Conservation (phyloP, 2,113 vertebrate species). For the Centropus unirufus region DNA sequence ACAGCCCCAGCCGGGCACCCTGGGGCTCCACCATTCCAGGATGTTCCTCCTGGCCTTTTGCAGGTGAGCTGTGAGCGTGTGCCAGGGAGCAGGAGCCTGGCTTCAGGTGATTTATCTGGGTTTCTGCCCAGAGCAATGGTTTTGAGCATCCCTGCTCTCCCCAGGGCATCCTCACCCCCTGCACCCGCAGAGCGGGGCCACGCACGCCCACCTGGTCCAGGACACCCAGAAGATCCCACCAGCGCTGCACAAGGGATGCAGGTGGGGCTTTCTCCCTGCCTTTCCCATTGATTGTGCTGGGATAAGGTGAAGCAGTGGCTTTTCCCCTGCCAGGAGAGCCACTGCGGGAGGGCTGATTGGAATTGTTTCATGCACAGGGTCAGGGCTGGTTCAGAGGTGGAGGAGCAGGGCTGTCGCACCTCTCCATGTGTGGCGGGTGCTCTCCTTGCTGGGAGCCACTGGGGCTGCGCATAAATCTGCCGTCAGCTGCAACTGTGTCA, state of each 20-base stretch:
- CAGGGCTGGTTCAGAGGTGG: fast-evolving
- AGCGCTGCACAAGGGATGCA: fast-evolving
- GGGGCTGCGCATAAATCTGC: not conserved
- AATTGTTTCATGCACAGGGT: fast-evolving
- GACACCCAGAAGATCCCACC: not conserved
- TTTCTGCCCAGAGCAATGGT: not conserved
- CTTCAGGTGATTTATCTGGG: not conserved
- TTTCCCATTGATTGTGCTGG: fast-evolving
- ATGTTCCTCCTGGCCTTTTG: not conserved
- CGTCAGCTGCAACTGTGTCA: not conserved
- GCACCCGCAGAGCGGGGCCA: not conserved
- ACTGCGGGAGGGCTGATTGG: fast-evolving
- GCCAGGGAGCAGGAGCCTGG: fast-evolving
- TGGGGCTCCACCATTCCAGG: fast-evolving
- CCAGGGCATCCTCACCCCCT: not conserved
- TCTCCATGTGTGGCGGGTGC: fast-evolving
- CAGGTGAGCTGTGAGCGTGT: fast-evolving
- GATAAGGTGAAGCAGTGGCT: fast-evolving
- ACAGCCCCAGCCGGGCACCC: not conserved
- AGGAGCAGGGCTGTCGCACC: not conserved
- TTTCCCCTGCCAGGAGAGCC: not conserved
- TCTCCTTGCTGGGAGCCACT: not conserved
- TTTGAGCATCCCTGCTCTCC: not conserved
- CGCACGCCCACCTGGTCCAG: fast-evolving
- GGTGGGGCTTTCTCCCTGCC: not conserved